phyloP scores from a whole-genome alignment of 2,113 vertebrate genomes.

The Urocitellus parryii region DNA sequence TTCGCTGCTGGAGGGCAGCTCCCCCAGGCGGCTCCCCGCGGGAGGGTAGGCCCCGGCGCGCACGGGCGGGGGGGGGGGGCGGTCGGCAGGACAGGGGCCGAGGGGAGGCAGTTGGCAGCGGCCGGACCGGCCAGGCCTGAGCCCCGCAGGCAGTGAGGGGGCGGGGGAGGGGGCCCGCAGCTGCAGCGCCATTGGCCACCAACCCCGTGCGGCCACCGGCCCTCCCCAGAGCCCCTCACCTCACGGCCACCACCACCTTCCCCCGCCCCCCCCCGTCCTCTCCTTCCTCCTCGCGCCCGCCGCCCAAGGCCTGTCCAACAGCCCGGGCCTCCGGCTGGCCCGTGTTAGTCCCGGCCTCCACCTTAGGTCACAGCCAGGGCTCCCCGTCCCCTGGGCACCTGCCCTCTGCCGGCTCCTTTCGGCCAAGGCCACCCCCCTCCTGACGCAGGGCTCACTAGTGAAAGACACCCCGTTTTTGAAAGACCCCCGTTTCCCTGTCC shows the following conservation, averaged over 20 bases:
- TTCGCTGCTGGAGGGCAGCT: slow-evolving; percentile 71
- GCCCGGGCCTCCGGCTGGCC: no score
- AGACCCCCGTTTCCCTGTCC: no score
- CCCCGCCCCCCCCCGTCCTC: no score
- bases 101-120: slow-evolving; percentile 78
- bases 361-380: no score
- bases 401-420: no score
- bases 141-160: slow-evolving; percentile 77
- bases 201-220: slow-evolving; percentile 37
- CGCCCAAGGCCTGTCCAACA: no score
- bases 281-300: not conserved
- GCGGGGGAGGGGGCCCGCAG: slow-evolving; percentile 62
- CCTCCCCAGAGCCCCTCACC: slow-evolving; percentile 73
- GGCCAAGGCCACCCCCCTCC: no score
- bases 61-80: slow-evolving; percentile 49
- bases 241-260: slow-evolving; percentile 77
- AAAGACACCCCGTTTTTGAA: no score
- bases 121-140: slow-evolving; percentile 76
- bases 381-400: no score
- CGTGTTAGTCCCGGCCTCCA: no score
- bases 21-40: slow-evolving; percentile 63
- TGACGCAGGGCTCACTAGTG: no score
- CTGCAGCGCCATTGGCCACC: slow-evolving; percentile 61
- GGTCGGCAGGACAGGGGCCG: slow-evolving; percentile 63
- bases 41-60: slow-evolving; percentile 65